These are phyloP conservation scores for Parelbella ahira DNA, from an alignment of 2,888 invertebrate genomes.

Conservation along the genomic window DNA sequence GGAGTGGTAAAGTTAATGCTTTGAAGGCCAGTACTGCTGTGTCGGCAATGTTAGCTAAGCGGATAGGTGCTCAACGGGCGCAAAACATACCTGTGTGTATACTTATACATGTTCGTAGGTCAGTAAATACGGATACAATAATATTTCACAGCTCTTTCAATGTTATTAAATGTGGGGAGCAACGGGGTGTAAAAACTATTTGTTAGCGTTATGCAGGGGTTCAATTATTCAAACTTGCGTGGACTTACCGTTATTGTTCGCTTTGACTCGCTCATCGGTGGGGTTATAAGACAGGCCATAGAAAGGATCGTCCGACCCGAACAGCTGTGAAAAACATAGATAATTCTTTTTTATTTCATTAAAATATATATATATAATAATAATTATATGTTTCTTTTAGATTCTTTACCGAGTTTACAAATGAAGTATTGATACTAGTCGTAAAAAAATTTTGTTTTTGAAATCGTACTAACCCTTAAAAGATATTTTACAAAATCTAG, in stretches of 20 bases:
- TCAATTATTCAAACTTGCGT: constrained; percentile 5
- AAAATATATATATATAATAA: not conserved
- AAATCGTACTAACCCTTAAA: constrained; percentile 9
- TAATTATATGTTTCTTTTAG: not conserved
- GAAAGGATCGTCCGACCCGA: constrained; percentile 75
- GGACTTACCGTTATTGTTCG: constrained; percentile 60
- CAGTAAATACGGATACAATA: too few species aligned
- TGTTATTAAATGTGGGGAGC: too few species aligned
- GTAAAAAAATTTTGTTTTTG: too few species aligned
- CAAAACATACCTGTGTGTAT: too few species aligned
- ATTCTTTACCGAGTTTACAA: not conserved
- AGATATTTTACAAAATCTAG: constrained; percentile 2
- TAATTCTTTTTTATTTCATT: not conserved
- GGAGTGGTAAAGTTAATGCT: constrained; percentile 6
- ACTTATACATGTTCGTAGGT: too few species aligned
- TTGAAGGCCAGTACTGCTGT: not conserved
- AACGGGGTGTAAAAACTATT: too few species aligned
- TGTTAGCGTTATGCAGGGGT: constrained; percentile 3
- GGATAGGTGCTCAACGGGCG: too few species aligned
- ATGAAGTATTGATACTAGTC: not conserved
- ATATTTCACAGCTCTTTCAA: too few species aligned
- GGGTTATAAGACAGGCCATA: constrained; percentile 68
- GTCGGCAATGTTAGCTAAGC: not conserved
- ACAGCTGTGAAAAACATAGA: constrained; percentile 55
- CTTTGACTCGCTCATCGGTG: constrained; percentile 58